phyloP scores from a whole-genome alignment of 2,797 vertebrate genomes.

The Delichon dasypus region DNA sequence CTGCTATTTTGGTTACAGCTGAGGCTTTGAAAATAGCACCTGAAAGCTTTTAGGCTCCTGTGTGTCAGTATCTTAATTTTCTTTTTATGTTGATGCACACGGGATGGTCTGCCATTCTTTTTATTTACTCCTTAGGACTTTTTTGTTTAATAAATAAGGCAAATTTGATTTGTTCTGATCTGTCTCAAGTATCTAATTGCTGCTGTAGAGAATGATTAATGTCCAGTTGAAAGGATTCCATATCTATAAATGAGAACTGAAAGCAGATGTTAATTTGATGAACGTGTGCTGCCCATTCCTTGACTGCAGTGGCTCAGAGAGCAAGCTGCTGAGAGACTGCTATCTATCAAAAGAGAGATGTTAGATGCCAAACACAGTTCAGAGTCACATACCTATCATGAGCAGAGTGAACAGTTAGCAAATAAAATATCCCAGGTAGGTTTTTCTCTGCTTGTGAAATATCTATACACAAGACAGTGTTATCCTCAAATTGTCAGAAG shows the following conservation, averaged over 20 bases:
- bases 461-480: not conserved
- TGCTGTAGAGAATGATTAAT: slow-evolving; percentile 68
- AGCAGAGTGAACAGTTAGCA: slow-evolving; percentile 43
- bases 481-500: slow-evolving; percentile 19
- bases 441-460: slow-evolving; percentile 24
- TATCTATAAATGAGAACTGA: slow-evolving; percentile 66
- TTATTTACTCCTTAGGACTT: not conserved
- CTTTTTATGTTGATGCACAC: not conserved
- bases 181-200: slow-evolving; percentile 64
- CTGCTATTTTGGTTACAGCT: slow-evolving; percentile 25
- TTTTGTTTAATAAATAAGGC: slow-evolving; percentile 54
- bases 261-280: slow-evolving; percentile 76
- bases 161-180: slow-evolving; percentile 54
- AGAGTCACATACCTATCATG: slow-evolving; percentile 33
- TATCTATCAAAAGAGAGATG: slow-evolving; percentile 66
- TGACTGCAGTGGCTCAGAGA: slow-evolving; percentile 30
- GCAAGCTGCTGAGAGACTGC: slow-evolving; percentile 40
- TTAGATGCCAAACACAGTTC: slow-evolving; percentile 56
- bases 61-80: slow-evolving; percentile 6
- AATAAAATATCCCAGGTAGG: slow-evolving; percentile 20
- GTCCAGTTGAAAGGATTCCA: slow-evolving; percentile 71
- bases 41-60: slow-evolving; percentile 23
- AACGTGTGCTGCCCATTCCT: slow-evolving; percentile 35
- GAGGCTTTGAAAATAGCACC: slow-evolving; percentile 33
- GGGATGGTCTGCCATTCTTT: not conserved